Conservation (phyloP, 2,888 invertebrate genomes). For the Troglohyphantes excavatus region DNA sequence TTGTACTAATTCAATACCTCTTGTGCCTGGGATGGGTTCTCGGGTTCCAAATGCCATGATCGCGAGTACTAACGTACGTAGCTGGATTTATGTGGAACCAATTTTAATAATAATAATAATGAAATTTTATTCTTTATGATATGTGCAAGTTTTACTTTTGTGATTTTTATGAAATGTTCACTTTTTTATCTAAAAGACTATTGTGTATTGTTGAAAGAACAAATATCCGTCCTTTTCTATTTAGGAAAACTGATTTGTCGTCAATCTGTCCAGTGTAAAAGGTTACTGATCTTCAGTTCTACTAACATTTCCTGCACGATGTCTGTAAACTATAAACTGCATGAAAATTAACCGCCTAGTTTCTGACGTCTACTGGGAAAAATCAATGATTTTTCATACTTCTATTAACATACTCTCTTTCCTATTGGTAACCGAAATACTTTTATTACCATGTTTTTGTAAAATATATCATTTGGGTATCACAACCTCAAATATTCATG, state of each 20-base stretch:
- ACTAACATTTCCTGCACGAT: slow-evolving; percentile 30
- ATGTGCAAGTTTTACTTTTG: slow-evolving; percentile 37
- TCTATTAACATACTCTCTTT: neutral
- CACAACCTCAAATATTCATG: neutral
- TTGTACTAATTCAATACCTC: slow-evolving; percentile 54
- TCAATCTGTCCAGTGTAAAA: slow-evolving; percentile 8
- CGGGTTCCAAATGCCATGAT: slow-evolving; percentile 37
- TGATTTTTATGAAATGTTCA: slow-evolving; percentile 49
- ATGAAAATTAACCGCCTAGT: neutral
- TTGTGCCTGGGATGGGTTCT: slow-evolving; percentile 61
- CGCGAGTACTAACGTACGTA: slow-evolving; percentile 26
- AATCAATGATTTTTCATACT: neutral
- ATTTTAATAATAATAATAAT: slow-evolving; percentile 38
- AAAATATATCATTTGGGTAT: neutral
- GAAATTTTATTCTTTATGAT: slow-evolving; percentile 41
- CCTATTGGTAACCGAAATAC: neutral
- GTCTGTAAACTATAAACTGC: slow-evolving; percentile 12
- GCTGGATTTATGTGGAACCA: slow-evolving; percentile 23
- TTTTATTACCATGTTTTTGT: neutral
- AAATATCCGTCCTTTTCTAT: slow-evolving; percentile 70
- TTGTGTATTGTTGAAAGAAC: slow-evolving; percentile 61
- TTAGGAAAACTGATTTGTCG: slow-evolving; percentile 37
- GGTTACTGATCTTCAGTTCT: slow-evolving; percentile 36
- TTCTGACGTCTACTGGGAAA: neutral
- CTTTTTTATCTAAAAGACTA: slow-evolving; percentile 34